Base-by-base conservation (phyloP, 2,797 vertebrate genomes). In the Sebastes oblongus region DNA sequence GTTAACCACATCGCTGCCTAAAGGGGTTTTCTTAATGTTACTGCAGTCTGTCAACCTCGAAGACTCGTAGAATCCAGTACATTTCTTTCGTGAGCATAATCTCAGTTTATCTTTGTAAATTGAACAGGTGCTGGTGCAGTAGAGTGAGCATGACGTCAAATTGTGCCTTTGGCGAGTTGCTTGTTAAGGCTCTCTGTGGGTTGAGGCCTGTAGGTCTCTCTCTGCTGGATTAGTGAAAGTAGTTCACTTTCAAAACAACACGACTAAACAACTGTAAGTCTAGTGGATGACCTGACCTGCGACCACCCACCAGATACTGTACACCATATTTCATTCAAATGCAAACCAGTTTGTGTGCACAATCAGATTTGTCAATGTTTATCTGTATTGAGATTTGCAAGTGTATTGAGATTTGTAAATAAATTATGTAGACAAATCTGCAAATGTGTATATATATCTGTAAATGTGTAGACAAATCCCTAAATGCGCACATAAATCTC, bases 71-170 rank as follows among this genome's bases (percentile, higher is more conserved):
- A 77, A 71, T 29, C 50, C 71, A 77, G 60, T 67, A 30, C 66
- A 73, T 8, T 61, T 77, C 42, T 22, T 78, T 81, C 11, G 8
- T 65, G 39, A 54, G 29, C 22, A 12, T 86, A 91, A 92, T 90
- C 84, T 76, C 65, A 69, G 84, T 84, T 91, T 75, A 75, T 78
- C 67, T 83, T 25, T 72, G 74, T 82, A 68, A 79, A 81, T 27
- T 79, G 75, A 82, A 75, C 83, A 89, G 91, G 80, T 89, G 86
- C 36, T 69, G 75, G 64, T 54, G 58, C 18, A 34, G 70, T 67
- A 64, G 18, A 67, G 62, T 3, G 62, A 80, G 55, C 5, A 2
- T 61, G 60, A 42, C 18, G 2, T 83, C 66, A 71, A 27, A 36
- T 2, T 55, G 71, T 50, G 86, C 82, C 86, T 36, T 29, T 2